Conservation (phyloP, 2,113 vertebrate species). For the Oreocharis arfaki region DNA sequence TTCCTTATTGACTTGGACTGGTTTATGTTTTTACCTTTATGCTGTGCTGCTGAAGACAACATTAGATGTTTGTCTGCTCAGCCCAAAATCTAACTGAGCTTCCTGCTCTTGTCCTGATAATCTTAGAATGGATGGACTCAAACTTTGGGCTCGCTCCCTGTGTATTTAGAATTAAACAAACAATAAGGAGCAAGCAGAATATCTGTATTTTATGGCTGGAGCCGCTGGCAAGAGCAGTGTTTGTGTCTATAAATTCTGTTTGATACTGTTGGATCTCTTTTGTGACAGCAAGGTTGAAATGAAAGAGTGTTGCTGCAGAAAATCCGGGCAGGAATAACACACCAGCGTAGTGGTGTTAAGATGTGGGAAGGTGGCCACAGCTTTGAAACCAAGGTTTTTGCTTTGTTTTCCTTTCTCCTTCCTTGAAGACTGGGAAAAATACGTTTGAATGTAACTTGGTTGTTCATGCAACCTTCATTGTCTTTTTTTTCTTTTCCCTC, state of each 20-base stretch:
- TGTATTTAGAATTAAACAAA: conserved; percentile 13
- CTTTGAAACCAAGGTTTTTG: not conserved
- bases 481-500: not conserved
- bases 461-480: not conserved
- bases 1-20: not conserved
- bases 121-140: not conserved
- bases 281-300: conserved; percentile 11
- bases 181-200: not conserved
- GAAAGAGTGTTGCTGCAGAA: not conserved
- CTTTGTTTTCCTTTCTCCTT: not conserved
- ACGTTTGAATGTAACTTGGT: not conserved
- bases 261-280: conserved; percentile 19
- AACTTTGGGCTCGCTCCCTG: not conserved
- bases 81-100: not conserved
- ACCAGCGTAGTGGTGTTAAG: not conserved
- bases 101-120: not conserved
- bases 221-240: conserved; percentile 15
- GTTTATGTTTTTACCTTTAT: not conserved
- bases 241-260: conserved; percentile 17
- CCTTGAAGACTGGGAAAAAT: not conserved
- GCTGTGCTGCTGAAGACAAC: not conserved
- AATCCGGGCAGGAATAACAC: not conserved
- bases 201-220: not conserved
- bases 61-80: not conserved
- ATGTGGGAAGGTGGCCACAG: not conserved